These are phyloP conservation scores for Drosophila tsacasi DNA, from an alignment of 1,140 invertebrate species.

Conservation along the genomic window DNA sequence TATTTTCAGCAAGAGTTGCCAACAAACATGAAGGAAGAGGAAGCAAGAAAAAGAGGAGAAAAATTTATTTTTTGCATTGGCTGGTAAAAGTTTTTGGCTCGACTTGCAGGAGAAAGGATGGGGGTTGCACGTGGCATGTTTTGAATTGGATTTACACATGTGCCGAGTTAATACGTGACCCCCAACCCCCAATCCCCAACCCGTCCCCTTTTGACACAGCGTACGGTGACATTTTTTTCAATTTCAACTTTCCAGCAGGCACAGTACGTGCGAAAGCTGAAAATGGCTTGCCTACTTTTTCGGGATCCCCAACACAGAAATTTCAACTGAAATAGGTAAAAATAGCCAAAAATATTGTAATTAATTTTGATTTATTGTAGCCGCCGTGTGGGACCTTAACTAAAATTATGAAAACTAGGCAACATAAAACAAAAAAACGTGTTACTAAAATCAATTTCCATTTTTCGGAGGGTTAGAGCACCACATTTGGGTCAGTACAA, in stretches of 20 bases:
- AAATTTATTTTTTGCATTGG: slow-evolving; percentile 54
- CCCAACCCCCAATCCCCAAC: slow-evolving; percentile 1
- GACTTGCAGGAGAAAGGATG: neutral
- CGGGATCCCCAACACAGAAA: slow-evolving; percentile 2
- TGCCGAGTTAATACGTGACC: slow-evolving; percentile 74
- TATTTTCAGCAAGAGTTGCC: slow-evolving; percentile 54
- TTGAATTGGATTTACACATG: slow-evolving; percentile 82
- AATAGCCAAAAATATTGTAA: slow-evolving; percentile 25
- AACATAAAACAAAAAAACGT: slow-evolving; percentile 9
- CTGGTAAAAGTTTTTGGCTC: slow-evolving; percentile 45
- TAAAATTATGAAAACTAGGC: slow-evolving; percentile 4
- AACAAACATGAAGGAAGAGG: slow-evolving; percentile 25
- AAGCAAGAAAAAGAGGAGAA: slow-evolving; percentile 19
- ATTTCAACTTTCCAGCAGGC: slow-evolving; percentile 64
- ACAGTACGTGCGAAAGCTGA: slow-evolving; percentile 23
- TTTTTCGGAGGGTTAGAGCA: neutral
- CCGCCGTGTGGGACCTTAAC: neutral
- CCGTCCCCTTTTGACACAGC: neutral
- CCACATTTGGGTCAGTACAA: slow-evolving; percentile 26
- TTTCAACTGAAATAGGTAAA: slow-evolving; percentile 12
- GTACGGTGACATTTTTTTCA: slow-evolving; percentile 69
- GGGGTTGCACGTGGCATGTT: slow-evolving; percentile 69
- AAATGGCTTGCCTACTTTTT: slow-evolving; percentile 51
- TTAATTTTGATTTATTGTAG: slow-evolving; percentile 58
- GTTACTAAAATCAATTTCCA: slow-evolving; percentile 24